Evolutionary conservation across 2,888 invertebrate species (phyloP).

Genomic region (Eupeodes luniger): DNA sequence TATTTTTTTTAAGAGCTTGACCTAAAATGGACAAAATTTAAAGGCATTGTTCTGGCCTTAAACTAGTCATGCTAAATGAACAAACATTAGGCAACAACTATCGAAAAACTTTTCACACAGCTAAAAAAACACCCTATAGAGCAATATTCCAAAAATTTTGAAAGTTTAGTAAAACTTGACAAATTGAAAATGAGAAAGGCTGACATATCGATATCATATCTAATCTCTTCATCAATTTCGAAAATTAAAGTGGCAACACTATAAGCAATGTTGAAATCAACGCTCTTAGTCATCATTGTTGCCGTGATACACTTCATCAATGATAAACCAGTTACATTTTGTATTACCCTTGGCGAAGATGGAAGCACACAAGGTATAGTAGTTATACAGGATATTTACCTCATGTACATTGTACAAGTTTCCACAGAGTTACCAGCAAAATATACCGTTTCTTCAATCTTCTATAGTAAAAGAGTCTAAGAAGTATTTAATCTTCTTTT

Average conservation of each 20-base stretch:
- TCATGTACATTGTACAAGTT: conserved; percentile 55
- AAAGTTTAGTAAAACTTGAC: no score
- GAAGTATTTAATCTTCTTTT: conserved; percentile 33
- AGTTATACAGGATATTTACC: conserved; percentile 49
- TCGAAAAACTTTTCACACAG: no score
- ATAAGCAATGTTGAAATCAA: background rate
- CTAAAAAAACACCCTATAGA: no score
- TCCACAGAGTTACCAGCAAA: conserved; percentile 29
- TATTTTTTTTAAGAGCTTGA: no score
- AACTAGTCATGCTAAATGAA: no score
- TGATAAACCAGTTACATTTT: conserved; percentile 59
- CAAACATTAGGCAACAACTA: no score
- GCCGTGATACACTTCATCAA: conserved; percentile 47
- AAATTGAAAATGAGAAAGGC: no score
- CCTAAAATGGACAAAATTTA: no score
- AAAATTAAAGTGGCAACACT: conserved; percentile 4
- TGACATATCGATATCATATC: no score
- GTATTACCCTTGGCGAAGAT: conserved; percentile 54
- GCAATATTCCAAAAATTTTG: no score
- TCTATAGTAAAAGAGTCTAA: background rate
- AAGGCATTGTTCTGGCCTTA: no score
- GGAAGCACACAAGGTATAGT: conserved; percentile 13
- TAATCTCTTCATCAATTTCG: background rate
- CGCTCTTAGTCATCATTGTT: conserved; percentile 42
- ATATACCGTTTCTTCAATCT: conserved; percentile 67